Base-by-base conservation (phyloP, 1,140 invertebrate genomes). In the Camponotus floridanus region DNA sequence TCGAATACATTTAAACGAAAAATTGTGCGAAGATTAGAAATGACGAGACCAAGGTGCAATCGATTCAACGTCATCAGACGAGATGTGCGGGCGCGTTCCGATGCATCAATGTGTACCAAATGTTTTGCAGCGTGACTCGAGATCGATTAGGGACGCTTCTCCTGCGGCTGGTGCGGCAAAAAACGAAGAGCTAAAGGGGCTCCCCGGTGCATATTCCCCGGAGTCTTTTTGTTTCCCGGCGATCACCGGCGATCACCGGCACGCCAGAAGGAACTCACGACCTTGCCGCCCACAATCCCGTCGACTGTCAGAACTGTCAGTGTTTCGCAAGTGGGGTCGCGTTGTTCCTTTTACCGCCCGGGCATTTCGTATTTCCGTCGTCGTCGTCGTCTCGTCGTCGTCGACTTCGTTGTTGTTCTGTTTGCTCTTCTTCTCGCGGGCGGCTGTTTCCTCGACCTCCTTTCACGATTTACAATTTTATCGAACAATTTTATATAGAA, bases 71-170 rank as follows among this genome's bases (percentile, higher is more conserved):
- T n/a, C 15, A 2, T 21, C 33, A 57, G 39, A 45, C 39, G 33
- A 81, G 18, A 9, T 5, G 13, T 74, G 55, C n/a, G 55, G 31
- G 18, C 65, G 7, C 51, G 39, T 39, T 68, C 21, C 62, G 9
- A 13, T 36, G 18, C n/a, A 13, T 48, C 48, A 51, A 15, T 5
- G 42, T n/a, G 48, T 62, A 36, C 62, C 65, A 79, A 85, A 85
- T 57, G 85, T 65, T 59, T 71, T 74, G 45, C 85, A 68, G 87
- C 83, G 48, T 61, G 88, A 87, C 86, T 74, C 86, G 76, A 70
- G 87, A 90, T 91, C 90, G 90, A 91, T 91, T 89, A 91, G 89
- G 31, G 61, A 90, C 87, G 89, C 90, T 91, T 91, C 90, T 90
- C 87, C 59, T 51, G 64, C 76, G 86, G 70, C 42, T 81, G 86